phyloP scores from a whole-genome alignment of 2,888 invertebrate species.

The Nephrocerus scutellatus region DNA sequence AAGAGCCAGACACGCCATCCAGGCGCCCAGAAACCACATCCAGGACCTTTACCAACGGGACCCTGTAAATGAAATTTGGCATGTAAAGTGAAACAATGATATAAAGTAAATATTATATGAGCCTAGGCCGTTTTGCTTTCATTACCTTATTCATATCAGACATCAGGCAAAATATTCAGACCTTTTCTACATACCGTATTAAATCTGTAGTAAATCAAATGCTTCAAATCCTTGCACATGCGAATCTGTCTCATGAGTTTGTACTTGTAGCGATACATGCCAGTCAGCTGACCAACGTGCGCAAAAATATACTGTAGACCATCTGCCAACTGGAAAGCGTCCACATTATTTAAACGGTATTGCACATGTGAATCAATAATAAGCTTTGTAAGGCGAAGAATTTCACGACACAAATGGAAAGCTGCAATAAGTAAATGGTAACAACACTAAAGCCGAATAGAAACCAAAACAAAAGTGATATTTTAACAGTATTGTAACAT shows the following conservation, averaged over 20 bases:
- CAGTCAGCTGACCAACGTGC: conserved; percentile 97
- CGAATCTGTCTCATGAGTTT: conserved; percentile 97
- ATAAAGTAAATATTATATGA: too few species aligned
- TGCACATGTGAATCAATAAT: conserved; percentile 99
- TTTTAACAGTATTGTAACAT: neutral
- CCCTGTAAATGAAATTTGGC: too few species aligned
- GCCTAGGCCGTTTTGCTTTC: too few species aligned
- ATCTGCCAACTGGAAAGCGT: conserved; percentile 97
- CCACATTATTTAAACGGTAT: conserved; percentile 97
- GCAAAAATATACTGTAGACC: conserved; percentile 99
- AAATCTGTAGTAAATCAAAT: conserved; percentile 97
- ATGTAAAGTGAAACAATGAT: too few species aligned
- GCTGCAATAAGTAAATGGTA: conserved; percentile 52
- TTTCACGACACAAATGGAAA: conserved; percentile 98
- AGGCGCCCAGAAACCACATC: conserved; percentile 97
- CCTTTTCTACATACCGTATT: conserved; percentile 70
- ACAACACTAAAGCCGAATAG: conserved; percentile 11
- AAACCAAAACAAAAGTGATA: neutral
- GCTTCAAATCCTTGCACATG: conserved; percentile 99
- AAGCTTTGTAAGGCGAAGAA: conserved; percentile 93
- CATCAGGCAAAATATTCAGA: conserved; percentile 1
- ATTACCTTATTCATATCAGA: too few species aligned
- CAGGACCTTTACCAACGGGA: conserved; percentile 97
- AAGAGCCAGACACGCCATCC: conserved; percentile 99
- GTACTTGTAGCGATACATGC: conserved; percentile 99